Evolutionary conservation across 2,113 vertebrate species (phyloP).

Genomic region (Anguilla rostrata): DNA sequence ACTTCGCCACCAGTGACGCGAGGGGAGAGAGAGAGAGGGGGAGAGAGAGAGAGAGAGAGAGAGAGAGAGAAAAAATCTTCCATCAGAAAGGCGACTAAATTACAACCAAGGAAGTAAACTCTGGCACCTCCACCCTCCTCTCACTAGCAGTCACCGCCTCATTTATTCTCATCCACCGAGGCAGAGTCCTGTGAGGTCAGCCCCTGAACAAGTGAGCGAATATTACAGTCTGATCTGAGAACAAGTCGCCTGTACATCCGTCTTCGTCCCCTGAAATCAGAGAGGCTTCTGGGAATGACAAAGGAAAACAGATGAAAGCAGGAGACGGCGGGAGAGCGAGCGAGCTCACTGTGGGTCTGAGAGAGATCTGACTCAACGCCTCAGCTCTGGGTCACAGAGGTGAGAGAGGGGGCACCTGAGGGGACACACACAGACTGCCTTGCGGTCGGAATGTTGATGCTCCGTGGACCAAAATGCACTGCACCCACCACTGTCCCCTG

Average conservation of each 20-base stretch:
- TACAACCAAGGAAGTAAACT: neutral
- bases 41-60: too few relatives aligned
- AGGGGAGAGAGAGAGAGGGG: neutral
- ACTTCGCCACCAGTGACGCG: neutral
- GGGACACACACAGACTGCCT: neutral
- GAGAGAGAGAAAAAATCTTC: neutral
- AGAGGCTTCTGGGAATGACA: neutral
- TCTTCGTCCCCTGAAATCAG: neutral
- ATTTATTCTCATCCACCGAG: neutral
- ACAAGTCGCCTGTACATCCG: neutral
- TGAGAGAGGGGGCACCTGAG: neutral
- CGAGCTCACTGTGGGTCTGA: neutral
- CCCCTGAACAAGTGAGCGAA: neutral
- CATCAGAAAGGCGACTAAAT: neutral
- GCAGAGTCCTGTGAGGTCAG: slow-evolving; percentile 7
- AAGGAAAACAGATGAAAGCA: neutral
- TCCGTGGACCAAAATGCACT: neutral
- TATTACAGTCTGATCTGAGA: neutral
- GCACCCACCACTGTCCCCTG: neutral
- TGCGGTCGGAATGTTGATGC: neutral
- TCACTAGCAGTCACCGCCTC: neutral
- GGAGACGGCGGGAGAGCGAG: neutral
- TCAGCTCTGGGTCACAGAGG: neutral
- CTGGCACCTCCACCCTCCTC: neutral
- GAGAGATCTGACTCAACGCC: neutral